Base-by-base conservation (phyloP, 2,113 vertebrate species). In the Melanerpes aurifrons region DNA sequence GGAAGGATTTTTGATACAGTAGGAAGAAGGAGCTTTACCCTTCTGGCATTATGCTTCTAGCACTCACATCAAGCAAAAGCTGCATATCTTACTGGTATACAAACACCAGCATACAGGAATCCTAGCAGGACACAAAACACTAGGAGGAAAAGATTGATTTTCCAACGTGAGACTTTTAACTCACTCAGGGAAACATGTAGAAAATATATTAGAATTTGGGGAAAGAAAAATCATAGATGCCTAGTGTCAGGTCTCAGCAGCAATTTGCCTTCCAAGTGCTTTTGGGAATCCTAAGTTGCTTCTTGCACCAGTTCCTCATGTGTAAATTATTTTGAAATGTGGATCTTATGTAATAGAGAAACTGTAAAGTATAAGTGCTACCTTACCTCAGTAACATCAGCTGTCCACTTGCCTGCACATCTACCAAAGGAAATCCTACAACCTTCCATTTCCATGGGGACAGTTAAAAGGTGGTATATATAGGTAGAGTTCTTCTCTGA, bases 11-110 rank as follows among this genome's bases (percentile, higher is more conserved):
- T 90, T 47, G 43, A 87, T 86, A 92, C 37, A 82, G 25, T 71
- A 89, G 90, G 77, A 93, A 94, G 83, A 93, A 94, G 47, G 43
- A 86, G 64, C 72, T 97, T 94, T 90, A 87, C 40, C 76, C 73
- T 94, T 84, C 53, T 45, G 85, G 90, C 54, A 70, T 69, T 40
- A 70, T 28, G 57, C 87, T 86, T 91, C 75, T 37, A 63, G 68
- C 1, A 0, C 17, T 93, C 87, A 68, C 57, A 48, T 24, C 0
- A 1, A 78, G 71, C 59, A 90, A 83, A 87, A 86, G 56, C 13
- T 66, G 47, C 4, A 1, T 32, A 73, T 31, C 31, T 69, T 70
- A 67, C 64, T 59, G 48, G 57, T 70, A 29, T 18, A 45, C 47
- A 87, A 86, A 89, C 48, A 95, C 26, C n/a, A 77, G 9, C 3